These are phyloP conservation scores for Caligus rogercresseyi DNA, from an alignment of 1,140 invertebrate species.

Conservation along the genomic window DNA sequence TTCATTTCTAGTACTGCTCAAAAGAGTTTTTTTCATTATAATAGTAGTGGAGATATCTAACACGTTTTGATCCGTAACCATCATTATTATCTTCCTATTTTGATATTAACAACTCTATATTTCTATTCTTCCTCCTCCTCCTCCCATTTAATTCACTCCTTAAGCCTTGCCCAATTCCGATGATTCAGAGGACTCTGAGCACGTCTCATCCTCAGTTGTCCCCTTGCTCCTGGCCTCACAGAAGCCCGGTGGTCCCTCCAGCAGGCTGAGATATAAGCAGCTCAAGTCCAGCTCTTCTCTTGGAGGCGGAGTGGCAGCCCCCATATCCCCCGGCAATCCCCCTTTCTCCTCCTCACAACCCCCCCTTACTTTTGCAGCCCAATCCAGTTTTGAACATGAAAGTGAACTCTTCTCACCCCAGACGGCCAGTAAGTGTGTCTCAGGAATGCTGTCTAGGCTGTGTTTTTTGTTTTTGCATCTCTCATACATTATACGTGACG, in stretches of 20 bases:
- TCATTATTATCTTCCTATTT: too few relatives aligned
- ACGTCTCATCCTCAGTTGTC: neutral
- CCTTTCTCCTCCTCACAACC: neutral
- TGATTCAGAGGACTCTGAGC: neutral
- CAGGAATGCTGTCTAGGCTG: conserved; percentile 25
- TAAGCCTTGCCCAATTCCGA: neutral
- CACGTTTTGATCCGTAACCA: too few relatives aligned
- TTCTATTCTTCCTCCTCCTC: too few relatives aligned
- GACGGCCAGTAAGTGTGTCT: too few relatives aligned
- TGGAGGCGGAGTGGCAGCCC: neutral
- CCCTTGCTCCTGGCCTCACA: neutral
- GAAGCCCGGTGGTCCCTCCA: neutral
- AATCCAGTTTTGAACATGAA: neutral
- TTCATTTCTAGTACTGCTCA: too few relatives aligned
- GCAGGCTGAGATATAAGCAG: neutral
- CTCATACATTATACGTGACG: too few relatives aligned
- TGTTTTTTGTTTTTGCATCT: too few relatives aligned
- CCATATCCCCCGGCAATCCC: neutral
- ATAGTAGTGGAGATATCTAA: too few relatives aligned
- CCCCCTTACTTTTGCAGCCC: neutral
- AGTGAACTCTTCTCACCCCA: neutral
- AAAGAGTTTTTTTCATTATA: too few relatives aligned
- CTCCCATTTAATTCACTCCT: too few relatives aligned
- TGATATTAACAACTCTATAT: too few relatives aligned
- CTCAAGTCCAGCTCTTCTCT: neutral